Percentiles rank a stretch among this genome's conserved stretches.
Evolutionary conservation across 2,888 invertebrate genomes (phyloP).

Genomic region (Pimpla rufipes): DNA sequence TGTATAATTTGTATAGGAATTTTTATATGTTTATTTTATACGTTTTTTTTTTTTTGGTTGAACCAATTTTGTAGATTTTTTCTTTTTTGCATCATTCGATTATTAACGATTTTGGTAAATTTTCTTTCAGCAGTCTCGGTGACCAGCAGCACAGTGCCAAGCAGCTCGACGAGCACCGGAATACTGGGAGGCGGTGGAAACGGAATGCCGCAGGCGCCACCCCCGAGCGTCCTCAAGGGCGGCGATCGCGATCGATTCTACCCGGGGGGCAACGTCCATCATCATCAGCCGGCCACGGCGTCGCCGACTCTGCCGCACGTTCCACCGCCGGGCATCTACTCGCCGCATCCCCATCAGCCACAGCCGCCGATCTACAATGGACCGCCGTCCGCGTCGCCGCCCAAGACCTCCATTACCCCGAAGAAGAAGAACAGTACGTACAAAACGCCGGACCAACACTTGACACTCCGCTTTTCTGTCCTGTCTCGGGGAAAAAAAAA

Average conservation of each 20-base stretch:
- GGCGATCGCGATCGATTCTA: constrained; percentile 83
- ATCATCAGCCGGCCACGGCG: constrained; percentile 85
- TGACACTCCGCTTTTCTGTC: not conserved
- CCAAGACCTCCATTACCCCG: constrained; percentile 90
- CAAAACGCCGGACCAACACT: constrained; percentile 36
- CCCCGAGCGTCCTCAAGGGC: constrained; percentile 85
- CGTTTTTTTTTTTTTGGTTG: not conserved
- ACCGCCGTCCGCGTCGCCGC: constrained; percentile 86
- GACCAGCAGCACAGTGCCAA: constrained; percentile 85
- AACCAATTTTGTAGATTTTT: not conserved
- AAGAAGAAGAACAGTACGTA: constrained; percentile 86
- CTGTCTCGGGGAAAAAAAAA: too few relatives aligned
- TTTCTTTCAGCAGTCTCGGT: constrained; percentile 85
- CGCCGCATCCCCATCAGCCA: constrained; percentile 86
- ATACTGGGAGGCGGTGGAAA: constrained; percentile 80
- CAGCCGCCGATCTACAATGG: constrained; percentile 84
- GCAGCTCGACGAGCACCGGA: constrained; percentile 82
- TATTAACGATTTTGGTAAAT: constrained; percentile 30
- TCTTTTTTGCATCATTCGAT: not conserved
- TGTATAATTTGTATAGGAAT: too few relatives aligned
- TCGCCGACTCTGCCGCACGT: constrained; percentile 86
- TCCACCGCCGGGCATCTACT: constrained; percentile 87
- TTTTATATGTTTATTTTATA: constrained; percentile 2
- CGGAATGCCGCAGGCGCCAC: constrained; percentile 82
- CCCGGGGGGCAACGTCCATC: constrained; percentile 83